Evolutionary conservation across 2,797 vertebrate species (phyloP), one percentile per base, ranked within the genome.

Genomic region (Ibycter americanus): DNA sequence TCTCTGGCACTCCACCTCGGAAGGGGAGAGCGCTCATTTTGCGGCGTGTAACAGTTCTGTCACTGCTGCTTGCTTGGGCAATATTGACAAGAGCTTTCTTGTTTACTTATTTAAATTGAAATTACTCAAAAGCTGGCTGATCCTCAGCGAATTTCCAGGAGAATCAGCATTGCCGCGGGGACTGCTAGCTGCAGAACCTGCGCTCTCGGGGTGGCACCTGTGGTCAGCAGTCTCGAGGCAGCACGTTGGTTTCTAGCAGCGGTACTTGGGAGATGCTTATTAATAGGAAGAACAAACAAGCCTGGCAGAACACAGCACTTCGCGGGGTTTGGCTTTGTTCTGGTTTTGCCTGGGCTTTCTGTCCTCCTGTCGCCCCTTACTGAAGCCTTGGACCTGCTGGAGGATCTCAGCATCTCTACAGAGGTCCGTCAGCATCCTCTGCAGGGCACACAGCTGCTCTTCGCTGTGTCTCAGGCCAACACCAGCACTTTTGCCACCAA

Each of bases 41-140:
- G 58, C 90, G 55, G 76, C 4, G 0, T 59, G 31, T 14, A 65
- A 51, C 68, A 61, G 44, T 68, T 89, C 72, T 51, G 26, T 21
- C 0, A 0, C 62, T 83, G 65, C 90, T 68, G 42, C 89, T 71
- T 85, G 84, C 85, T 91, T 10, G 44, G 86, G 87, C 84, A 96
- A 66, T 93, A 91, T 85, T 92, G 90, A 95, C 82, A 89, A 87
- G 89, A 94, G 44, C 80, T 87, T 68, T 56, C 49, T 62, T 89
- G 84, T 86, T 96, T 85, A 31, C 83, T 85, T 87, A 65, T 68
- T 94, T 67, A 71, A 94, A 91, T 92, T 46, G 58, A 91, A 92
- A 65, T 85, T 63, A 23, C 62, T 93, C 61, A 67, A 87, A 91
- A 94, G 51, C 83, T 83, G 82, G 44, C 73, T 90, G 73, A 84